Percentiles rank a stretch among this genome's conserved stretches.
These are phyloP conservation scores for Heliconius sara DNA, from an alignment of 2,888 invertebrate species.

Conservation along the genomic window DNA sequence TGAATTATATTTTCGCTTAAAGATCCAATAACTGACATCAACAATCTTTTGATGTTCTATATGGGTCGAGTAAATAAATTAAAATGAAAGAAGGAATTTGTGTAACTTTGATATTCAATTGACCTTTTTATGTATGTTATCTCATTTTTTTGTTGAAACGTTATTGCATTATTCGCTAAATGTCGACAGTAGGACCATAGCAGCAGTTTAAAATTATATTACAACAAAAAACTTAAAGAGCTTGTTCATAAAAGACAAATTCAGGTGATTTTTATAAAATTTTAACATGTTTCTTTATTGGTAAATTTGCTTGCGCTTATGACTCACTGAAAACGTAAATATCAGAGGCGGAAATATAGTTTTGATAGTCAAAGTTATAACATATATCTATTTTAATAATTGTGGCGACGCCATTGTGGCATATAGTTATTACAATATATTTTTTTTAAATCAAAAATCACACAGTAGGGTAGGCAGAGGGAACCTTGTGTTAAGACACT, in stretches of 20 bases:
- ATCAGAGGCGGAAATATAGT: neutral
- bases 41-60: slow-evolving; percentile 11
- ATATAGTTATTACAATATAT: neutral
- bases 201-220: neutral
- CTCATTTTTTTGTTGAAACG: slow-evolving; percentile 5
- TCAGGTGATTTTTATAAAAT: neutral
- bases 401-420: neutral
- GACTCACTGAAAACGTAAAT: neutral
- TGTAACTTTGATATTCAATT: slow-evolving; percentile 26
- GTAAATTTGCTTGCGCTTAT: neutral
- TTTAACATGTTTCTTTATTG: neutral
- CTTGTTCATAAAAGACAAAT: neutral
- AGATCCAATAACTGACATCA: neutral
- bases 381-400: neutral
- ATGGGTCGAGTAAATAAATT: slow-evolving; percentile 21
- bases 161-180: neutral
- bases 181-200: neutral
- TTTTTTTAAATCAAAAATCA: too few relatives aligned
- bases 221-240: neutral
- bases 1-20: slow-evolving; percentile 6
- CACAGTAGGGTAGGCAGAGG: too few relatives aligned
- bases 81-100: slow-evolving; percentile 21
- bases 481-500: too few relatives aligned
- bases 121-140: slow-evolving; percentile 24
- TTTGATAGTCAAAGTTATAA: neutral